Evolutionary conservation across 2,113 vertebrate genomes (phyloP).

Genomic region (Cynoglossus semilaevis): DNA sequence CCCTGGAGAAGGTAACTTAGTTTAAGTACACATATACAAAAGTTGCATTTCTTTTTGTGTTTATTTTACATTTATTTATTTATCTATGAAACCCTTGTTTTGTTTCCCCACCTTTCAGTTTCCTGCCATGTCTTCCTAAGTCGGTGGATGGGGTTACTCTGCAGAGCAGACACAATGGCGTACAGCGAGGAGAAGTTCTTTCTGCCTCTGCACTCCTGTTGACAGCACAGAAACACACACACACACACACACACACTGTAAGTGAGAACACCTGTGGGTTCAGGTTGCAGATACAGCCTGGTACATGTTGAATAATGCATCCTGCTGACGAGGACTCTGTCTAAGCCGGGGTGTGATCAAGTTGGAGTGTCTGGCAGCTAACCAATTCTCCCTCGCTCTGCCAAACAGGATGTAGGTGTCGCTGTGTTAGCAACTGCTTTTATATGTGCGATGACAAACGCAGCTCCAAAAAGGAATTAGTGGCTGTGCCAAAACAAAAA

Average conservation of each 20-base stretch:
- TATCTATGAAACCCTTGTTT: neutral
- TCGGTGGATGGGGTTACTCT: constrained; percentile 87
- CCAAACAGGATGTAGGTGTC: constrained; percentile 11
- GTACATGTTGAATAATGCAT: constrained; percentile 48
- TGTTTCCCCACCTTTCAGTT: constrained; percentile 78
- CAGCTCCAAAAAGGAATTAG: neutral
- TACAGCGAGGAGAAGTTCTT: constrained; percentile 91
- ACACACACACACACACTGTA: constrained; percentile 15
- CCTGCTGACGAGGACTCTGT: constrained; percentile 31
- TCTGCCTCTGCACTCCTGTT: constrained; percentile 82
- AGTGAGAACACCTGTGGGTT: constrained; percentile 32
- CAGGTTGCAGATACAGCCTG: constrained; percentile 31
- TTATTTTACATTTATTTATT: too few species aligned
- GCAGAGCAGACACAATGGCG: constrained; percentile 85
- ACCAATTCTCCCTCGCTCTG: neutral
- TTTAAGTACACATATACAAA: too few species aligned
- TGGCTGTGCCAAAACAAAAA: neutral
- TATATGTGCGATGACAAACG: constrained; percentile 9
- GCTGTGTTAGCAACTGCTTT: neutral
- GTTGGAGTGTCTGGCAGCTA: constrained; percentile 15
- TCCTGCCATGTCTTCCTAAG: constrained; percentile 87
- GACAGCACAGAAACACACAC: constrained; percentile 17
- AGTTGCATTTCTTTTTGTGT: too few species aligned
- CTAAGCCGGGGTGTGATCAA: neutral
- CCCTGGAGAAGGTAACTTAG: too few species aligned